Percentiles rank a stretch among this genome's conserved stretches.
These are phyloP conservation scores for Amblyopsis hoosieri DNA, from an alignment of 2,797 vertebrate species.

Conservation along the genomic window DNA sequence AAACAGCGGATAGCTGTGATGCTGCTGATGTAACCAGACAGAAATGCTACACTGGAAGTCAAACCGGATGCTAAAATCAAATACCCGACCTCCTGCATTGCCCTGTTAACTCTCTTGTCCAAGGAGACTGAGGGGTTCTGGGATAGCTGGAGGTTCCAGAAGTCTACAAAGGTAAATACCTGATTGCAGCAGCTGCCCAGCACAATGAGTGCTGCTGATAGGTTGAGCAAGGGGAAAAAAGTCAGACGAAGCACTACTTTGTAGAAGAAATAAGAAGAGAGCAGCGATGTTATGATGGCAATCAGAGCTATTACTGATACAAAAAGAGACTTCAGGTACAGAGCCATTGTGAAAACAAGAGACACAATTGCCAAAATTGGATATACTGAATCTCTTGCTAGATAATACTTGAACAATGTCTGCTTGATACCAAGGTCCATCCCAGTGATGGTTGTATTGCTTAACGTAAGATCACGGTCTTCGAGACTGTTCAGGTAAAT, in stretches of 20 bases:
- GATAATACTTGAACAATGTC: conserved; percentile 90
- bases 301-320: conserved; percentile 87
- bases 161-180: conserved; percentile 90
- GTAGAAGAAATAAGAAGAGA: conserved; percentile 94
- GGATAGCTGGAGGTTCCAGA: conserved; percentile 89
- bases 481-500: conserved; percentile 91
- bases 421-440: conserved; percentile 98
- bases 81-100: conserved; percentile 93
- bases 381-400: conserved; percentile 89
- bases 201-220: conserved; percentile 86
- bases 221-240: conserved; percentile 92
- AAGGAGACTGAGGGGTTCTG: conserved; percentile 87
- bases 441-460: conserved; percentile 91
- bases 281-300: conserved; percentile 84
- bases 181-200: conserved; percentile 92
- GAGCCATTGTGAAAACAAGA: conserved; percentile 87
- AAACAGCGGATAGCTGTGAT: conserved; percentile 93
- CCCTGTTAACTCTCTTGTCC: conserved; percentile 88
- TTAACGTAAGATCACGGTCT: conserved; percentile 85
- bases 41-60: conserved; percentile 91
- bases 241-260: conserved; percentile 90
- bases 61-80: conserved; percentile 89
- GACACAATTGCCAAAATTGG: conserved; percentile 86
- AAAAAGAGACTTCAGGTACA: conserved; percentile 92
- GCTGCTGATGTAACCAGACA: conserved; percentile 93